phyloP scores from a whole-genome alignment of 2,888 invertebrate genomes.

The Vesta saturnalis region DNA sequence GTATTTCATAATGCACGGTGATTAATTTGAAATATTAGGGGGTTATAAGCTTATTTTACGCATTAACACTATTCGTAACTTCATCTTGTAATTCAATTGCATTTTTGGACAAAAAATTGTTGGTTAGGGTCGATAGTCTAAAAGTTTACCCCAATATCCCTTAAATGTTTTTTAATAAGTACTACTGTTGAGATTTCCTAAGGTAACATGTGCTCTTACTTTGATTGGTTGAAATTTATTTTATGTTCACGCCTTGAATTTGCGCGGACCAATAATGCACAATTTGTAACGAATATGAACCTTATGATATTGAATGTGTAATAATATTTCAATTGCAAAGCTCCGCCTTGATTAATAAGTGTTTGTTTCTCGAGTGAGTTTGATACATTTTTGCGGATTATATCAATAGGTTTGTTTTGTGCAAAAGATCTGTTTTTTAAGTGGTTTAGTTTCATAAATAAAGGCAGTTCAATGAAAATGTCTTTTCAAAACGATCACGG shows the following conservation, averaged over 20 bases:
- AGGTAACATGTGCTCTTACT: not conserved
- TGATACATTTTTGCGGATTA: too few species aligned
- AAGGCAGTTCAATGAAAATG: constrained; percentile 57
- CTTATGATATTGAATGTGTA: too few species aligned
- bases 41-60: constrained; percentile 26
- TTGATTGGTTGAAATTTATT: not conserved
- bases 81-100: not conserved
- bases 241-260: too few species aligned
- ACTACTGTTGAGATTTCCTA: not conserved
- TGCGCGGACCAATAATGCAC: too few species aligned
- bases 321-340: too few species aligned
- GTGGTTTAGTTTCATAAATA: not conserved
- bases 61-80: constrained; percentile 18
- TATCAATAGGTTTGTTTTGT: not conserved
- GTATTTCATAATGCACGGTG: not conserved
- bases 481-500: constrained; percentile 60
- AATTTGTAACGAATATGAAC: too few species aligned
- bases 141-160: not conserved
- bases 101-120: too few species aligned
- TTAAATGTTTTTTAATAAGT: not conserved
- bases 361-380: too few species aligned
- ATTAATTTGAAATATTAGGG: not conserved
- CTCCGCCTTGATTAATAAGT: too few species aligned
- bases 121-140: not conserved
- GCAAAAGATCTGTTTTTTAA: constrained; percentile 4